Evolutionary conservation across 2,888 invertebrate genomes (phyloP).

Genomic region (Rapana venosa): DNA sequence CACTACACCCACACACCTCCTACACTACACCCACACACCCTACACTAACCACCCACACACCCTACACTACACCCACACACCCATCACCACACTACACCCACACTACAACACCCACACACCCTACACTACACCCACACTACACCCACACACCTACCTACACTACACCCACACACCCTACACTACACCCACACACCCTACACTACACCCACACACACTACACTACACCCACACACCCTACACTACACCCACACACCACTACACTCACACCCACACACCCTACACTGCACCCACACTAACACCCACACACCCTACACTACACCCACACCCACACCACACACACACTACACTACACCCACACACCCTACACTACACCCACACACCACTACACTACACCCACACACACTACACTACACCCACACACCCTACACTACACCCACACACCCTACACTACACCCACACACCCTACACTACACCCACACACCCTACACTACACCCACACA

Average conservation of each 20-base stretch:
- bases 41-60: too few relatives aligned
- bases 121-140: background rate
- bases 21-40: background rate
- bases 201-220: background rate
- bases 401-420: background rate
- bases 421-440: background rate
- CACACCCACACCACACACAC: background rate
- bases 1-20: background rate
- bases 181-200: too few relatives aligned
- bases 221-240: background rate
- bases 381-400: too few relatives aligned
- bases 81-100: background rate
- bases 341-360: background rate
- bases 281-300: background rate
- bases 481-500: too few relatives aligned
- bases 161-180: background rate
- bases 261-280: background rate
- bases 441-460: too few relatives aligned
- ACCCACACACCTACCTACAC: background rate
- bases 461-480: too few relatives aligned
- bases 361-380: too few relatives aligned
- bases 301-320: background rate
- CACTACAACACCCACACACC: background rate
- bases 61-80: too few relatives aligned
- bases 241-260: background rate